Evolutionary conservation across 1,140 invertebrate genomes (phyloP).

Genomic region (Drosophila nannoptera): DNA sequence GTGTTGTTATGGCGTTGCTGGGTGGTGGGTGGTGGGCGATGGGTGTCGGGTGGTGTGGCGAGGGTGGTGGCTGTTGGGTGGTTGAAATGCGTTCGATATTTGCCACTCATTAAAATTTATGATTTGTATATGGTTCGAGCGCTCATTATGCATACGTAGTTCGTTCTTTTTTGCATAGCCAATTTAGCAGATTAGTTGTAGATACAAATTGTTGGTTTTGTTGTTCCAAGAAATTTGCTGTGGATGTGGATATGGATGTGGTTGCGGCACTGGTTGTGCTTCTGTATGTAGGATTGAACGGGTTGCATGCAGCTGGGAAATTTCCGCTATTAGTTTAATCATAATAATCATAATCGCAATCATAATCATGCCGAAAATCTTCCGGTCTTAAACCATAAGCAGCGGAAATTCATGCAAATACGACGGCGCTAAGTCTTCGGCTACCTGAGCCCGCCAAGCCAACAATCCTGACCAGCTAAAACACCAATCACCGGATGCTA

Average conservation of each 20-base stretch:
- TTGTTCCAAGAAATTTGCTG: slow-evolving; percentile 38
- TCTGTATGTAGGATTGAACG: slow-evolving; percentile 11
- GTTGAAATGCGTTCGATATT: slow-evolving; percentile 24
- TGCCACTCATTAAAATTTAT: slow-evolving; percentile 75
- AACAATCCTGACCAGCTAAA: slow-evolving; percentile 12
- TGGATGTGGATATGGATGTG: slow-evolving; percentile 10
- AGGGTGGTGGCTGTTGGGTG: neutral
- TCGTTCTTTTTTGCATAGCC: slow-evolving; percentile 52
- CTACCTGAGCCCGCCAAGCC: slow-evolving; percentile 27
- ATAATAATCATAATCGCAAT: slow-evolving; percentile 54
- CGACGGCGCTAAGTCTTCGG: slow-evolving; percentile 62
- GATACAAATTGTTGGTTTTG: slow-evolving; percentile 50
- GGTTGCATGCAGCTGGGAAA: slow-evolving; percentile 55
- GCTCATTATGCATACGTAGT: slow-evolving; percentile 67
- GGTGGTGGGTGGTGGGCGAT: neutral
- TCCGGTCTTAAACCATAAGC: slow-evolving; percentile 66
- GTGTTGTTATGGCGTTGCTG: neutral
- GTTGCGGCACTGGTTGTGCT: neutral
- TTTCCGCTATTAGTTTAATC: slow-evolving; percentile 73
- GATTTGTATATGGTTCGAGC: slow-evolving; percentile 67
- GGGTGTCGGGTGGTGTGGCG: neutral
- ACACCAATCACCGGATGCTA: slow-evolving; percentile 59
- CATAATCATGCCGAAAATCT: slow-evolving; percentile 70
- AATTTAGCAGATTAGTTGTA: slow-evolving; percentile 75
- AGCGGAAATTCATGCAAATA: slow-evolving; percentile 60